Evolutionary conservation across 2,797 vertebrate species (phyloP).

Genomic region (Nasua narica): DNA sequence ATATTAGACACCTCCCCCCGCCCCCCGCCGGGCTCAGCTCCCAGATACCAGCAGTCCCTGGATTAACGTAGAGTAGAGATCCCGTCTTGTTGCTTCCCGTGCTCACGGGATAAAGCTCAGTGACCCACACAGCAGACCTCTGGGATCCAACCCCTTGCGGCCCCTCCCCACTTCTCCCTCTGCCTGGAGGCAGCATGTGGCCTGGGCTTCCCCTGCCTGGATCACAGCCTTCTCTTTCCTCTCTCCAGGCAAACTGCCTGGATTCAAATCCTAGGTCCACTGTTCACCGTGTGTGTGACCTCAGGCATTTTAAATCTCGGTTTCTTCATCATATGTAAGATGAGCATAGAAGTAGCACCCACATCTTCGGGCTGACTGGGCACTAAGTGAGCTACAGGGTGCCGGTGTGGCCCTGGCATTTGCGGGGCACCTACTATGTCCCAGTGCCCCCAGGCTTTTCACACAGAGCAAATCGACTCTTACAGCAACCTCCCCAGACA

Average conservation of each 20-base stretch:
- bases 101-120: not conserved
- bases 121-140: fast-evolving
- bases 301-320: not conserved
- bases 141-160: not conserved
- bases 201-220: not conserved
- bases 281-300: not conserved
- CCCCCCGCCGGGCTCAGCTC: not conserved
- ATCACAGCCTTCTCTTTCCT: not conserved
- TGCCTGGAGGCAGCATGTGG: fast-evolving
- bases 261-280: not conserved
- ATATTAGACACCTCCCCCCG: not conserved
- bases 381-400: no score
- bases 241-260: not conserved
- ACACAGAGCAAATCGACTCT: not conserved
- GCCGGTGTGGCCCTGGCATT: fast-evolving
- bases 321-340: not conserved
- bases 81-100: not conserved
- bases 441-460: not conserved
- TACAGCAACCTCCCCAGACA: not conserved
- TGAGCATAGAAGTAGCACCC: not conserved
- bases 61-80: no score
- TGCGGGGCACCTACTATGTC: not conserved
- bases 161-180: not conserved
- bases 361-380: fast-evolving
- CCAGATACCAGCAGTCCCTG: not conserved